Percentiles rank a stretch among this genome's conserved stretches.
Evolutionary conservation across 1,140 invertebrate species (phyloP).

Genomic region (Bombus balteatus): DNA sequence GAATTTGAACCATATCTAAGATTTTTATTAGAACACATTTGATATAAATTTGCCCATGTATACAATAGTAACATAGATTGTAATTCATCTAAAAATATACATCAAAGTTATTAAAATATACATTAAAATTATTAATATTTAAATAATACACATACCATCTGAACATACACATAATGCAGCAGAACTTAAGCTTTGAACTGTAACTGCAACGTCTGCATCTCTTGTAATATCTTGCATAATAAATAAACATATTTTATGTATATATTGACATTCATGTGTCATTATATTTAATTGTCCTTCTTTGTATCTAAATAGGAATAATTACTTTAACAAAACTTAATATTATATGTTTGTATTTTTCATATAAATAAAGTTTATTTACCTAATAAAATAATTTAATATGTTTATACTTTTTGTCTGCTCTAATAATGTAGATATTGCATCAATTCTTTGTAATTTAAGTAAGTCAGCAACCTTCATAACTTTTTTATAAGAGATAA

Average conservation of each 20-base stretch:
- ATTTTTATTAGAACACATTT: constrained; percentile 34
- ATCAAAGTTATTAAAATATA: neutral
- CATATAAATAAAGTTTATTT: constrained; percentile 17
- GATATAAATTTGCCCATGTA: constrained; percentile 41
- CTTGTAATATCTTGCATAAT: constrained; percentile 30
- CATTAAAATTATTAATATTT: neutral
- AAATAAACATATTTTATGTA: constrained; percentile 47
- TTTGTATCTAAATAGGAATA: constrained; percentile 18
- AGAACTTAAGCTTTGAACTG: constrained; percentile 47
- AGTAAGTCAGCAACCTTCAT: constrained; percentile 68
- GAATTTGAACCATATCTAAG: neutral
- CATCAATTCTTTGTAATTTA: constrained; percentile 56
- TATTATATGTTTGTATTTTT: neutral
- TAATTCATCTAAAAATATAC: constrained; percentile 54
- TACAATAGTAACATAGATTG: constrained; percentile 38
- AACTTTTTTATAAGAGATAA: constrained; percentile 44
- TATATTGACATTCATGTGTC: constrained; percentile 40
- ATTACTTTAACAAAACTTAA: neutral
- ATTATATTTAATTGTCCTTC: constrained; percentile 16
- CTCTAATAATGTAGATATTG: constrained; percentile 60
- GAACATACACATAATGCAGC: constrained; percentile 44
- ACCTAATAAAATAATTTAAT: constrained; percentile 62
- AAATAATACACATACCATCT: constrained; percentile 40
- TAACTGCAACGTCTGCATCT: constrained; percentile 24
- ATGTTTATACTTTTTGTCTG: constrained; percentile 44